Evolutionary conservation across 2,888 invertebrate genomes (phyloP).

Genomic region (Monochamus alternatus): DNA sequence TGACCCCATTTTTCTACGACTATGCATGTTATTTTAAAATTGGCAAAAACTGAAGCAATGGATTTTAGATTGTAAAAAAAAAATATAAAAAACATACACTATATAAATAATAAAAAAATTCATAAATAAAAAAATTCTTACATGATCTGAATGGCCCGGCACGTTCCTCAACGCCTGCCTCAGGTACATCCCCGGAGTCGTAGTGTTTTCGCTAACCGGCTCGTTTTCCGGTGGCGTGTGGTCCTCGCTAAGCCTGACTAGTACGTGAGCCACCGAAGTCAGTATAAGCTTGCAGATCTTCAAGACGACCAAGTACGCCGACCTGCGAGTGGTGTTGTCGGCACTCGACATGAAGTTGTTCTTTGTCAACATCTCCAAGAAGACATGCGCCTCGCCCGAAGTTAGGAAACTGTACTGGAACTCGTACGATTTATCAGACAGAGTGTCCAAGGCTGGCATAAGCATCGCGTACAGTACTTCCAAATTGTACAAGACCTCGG

Average conservation of each 20-base stretch:
- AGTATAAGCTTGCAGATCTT: constrained; percentile 91
- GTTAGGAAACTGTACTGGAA: constrained; percentile 81
- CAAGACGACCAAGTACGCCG: constrained; percentile 90
- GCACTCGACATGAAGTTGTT: constrained; percentile 87
- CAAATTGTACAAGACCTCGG: constrained; percentile 82
- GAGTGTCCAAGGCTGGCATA: constrained; percentile 89
- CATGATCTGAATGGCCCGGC: constrained; percentile 89
- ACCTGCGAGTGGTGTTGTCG: constrained; percentile 79
- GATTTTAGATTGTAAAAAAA: too few relatives aligned
- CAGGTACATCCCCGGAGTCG: constrained; percentile 73
- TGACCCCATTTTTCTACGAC: too few relatives aligned
- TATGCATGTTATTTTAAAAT: too few relatives aligned
- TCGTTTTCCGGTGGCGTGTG: constrained; percentile 68
- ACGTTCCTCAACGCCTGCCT: constrained; percentile 89
- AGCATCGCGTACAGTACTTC: constrained; percentile 85
- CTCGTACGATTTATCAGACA: constrained; percentile 82
- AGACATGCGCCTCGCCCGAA: constrained; percentile 78
- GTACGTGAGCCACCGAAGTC: constrained; percentile 88
- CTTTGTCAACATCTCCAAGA: constrained; percentile 87
- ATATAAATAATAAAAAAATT: constrained; percentile 10
- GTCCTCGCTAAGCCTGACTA: constrained; percentile 73
- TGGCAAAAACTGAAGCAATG: too few relatives aligned
- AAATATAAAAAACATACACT: constrained; percentile 7
- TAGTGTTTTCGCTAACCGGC: constrained; percentile 64
- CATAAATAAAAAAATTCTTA: constrained; percentile 64